Evolutionary conservation across 2,113 vertebrate genomes (phyloP).

Genomic region (Myodes glareolus): DNA sequence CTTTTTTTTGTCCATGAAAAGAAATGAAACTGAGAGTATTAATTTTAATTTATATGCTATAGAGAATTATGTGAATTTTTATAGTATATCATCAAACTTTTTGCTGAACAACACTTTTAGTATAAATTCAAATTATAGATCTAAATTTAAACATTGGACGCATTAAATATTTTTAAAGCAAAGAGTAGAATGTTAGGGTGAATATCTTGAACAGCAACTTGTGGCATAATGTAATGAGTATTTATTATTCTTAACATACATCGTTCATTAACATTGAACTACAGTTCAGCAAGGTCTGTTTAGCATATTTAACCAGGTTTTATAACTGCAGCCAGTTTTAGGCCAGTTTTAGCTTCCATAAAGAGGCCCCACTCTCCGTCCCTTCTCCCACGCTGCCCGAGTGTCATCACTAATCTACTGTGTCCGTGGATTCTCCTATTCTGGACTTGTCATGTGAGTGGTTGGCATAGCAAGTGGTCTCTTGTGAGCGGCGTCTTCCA

Average conservation of each 20-base stretch:
- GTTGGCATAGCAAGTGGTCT: background rate
- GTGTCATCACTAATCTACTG: background rate
- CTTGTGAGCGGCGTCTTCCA: background rate
- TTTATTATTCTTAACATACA: background rate
- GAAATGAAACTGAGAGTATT: background rate
- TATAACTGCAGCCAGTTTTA: background rate
- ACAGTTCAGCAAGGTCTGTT: background rate
- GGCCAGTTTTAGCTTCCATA: background rate
- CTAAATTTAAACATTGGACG: conserved; percentile 50
- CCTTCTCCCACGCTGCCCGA: background rate
- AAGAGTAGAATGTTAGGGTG: background rate
- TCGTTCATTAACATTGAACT: background rate
- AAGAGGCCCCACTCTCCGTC: background rate
- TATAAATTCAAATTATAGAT: conserved; percentile 18
- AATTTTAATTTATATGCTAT: background rate
- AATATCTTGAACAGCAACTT: background rate
- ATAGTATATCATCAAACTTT: conserved; percentile 1
- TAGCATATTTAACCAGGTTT: conserved; percentile 6
- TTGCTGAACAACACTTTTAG: conserved; percentile 54
- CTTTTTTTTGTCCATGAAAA: background rate
- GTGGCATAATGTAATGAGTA: background rate
- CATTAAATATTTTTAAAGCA: conserved; percentile 24
- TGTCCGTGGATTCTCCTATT: background rate
- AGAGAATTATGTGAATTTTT: background rate
- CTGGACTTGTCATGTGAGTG: background rate